These are phyloP conservation scores for Tricholauxania praeusta DNA, from an alignment of 2,888 invertebrate species.

Conservation along the genomic window DNA sequence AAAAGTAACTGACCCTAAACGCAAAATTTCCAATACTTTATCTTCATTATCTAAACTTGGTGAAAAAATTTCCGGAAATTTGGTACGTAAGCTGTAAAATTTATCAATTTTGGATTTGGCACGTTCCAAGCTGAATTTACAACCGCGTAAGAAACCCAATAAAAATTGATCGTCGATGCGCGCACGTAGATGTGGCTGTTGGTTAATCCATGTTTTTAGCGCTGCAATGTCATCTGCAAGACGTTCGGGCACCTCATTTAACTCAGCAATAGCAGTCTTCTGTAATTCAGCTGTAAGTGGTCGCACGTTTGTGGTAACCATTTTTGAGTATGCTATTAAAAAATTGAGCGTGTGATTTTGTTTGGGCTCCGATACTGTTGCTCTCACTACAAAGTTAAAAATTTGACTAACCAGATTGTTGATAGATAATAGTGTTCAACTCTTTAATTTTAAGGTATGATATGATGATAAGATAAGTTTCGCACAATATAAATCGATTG, in stretches of 20 bases:
- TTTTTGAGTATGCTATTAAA: too few relatives aligned
- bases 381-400: too few relatives aligned
- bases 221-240: slow-evolving; percentile 59
- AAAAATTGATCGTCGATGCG: slow-evolving; percentile 68
- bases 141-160: slow-evolving; percentile 69
- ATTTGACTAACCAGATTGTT: too few relatives aligned
- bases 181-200: slow-evolving; percentile 68
- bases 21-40: slow-evolving; percentile 4
- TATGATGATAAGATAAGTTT: too few relatives aligned
- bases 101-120: slow-evolving; percentile 72
- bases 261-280: slow-evolving; percentile 66
- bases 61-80: slow-evolving; percentile 68
- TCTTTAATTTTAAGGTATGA: too few relatives aligned
- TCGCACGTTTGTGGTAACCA: slow-evolving; percentile 42
- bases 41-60: slow-evolving; percentile 47
- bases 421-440: too few relatives aligned
- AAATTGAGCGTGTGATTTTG: too few relatives aligned
- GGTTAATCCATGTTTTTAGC: slow-evolving; percentile 69
- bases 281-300: slow-evolving; percentile 53
- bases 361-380: too few relatives aligned
- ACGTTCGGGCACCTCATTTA: slow-evolving; percentile 68
- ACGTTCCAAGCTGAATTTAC: slow-evolving; percentile 70
- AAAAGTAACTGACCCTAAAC: neutral
- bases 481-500: too few relatives aligned
- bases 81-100: slow-evolving; percentile 70